Conservation (phyloP, 2,113 vertebrate species). For the Lasiurus cinereus region DNA sequence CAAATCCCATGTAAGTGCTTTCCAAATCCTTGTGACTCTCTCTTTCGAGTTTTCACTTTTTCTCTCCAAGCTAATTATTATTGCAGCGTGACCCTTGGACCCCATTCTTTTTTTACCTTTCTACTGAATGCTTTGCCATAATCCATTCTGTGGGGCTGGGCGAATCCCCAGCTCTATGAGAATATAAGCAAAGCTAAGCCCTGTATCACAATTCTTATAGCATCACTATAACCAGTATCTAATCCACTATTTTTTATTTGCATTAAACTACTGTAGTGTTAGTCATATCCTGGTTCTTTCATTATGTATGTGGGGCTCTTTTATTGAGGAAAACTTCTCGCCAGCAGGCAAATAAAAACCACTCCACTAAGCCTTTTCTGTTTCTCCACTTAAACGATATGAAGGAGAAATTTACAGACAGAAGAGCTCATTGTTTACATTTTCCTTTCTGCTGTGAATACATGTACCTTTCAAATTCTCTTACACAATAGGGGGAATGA, state of each 20-base stretch:
- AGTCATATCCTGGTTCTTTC: background rate
- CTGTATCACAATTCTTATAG: background rate
- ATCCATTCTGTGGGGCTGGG: background rate
- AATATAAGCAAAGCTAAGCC: background rate
- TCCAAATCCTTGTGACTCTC: background rate
- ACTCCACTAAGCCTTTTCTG: background rate
- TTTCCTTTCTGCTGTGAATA: constrained; percentile 6
- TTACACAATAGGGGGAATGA: background rate
- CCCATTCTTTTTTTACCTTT: background rate
- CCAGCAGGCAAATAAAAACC: background rate
- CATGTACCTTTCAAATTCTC: constrained; percentile 32
- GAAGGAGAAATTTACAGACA: constrained; percentile 56
- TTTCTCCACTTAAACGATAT: background rate
- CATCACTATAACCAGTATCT: background rate
- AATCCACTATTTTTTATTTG: background rate
- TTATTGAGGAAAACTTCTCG: background rate
- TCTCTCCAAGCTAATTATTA: background rate
- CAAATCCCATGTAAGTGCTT: background rate
- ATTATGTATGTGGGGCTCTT: background rate
- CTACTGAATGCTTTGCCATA: background rate
- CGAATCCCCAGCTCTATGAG: background rate
- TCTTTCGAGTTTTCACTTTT: background rate
- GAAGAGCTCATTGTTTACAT: background rate
- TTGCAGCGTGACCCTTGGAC: background rate
- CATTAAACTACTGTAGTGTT: background rate